These are phyloP conservation scores for Nestor notabilis DNA, from an alignment of 2,113 vertebrate genomes.

Conservation along the genomic window DNA sequence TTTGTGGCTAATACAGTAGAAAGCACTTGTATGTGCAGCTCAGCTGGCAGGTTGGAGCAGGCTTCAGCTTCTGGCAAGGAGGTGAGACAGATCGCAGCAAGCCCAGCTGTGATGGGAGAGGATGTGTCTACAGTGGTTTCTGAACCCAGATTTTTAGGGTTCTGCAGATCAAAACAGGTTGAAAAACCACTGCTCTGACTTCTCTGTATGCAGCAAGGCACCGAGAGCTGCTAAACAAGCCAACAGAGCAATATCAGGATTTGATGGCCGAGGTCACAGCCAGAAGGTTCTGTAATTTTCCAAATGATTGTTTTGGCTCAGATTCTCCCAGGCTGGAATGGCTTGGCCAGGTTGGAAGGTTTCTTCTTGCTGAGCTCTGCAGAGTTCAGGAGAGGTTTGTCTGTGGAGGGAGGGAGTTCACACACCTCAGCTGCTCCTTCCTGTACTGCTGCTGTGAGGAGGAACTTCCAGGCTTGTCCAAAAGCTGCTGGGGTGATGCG, in stretches of 20 bases:
- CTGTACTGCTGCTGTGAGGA: background rate
- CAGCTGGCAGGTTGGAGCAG: background rate
- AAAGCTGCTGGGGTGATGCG: background rate
- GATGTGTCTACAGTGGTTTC: background rate
- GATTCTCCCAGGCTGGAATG: conserved; percentile 7
- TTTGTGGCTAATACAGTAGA: background rate
- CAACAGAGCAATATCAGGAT: background rate
- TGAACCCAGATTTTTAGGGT: background rate
- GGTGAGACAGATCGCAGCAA: conserved; percentile 54
- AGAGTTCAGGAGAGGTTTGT: background rate
- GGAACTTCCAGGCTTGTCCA: background rate
- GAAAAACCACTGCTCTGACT: background rate
- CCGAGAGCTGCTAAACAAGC: background rate
- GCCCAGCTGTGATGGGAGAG: conserved; percentile 47
- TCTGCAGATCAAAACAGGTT: background rate
- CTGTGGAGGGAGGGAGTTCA: background rate
- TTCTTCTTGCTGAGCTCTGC: background rate
- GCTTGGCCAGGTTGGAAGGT: background rate
- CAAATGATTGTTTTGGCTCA: conserved; percentile 27
- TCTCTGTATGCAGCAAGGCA: background rate
- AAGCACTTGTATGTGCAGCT: conserved; percentile 15
- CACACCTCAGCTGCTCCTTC: background rate
- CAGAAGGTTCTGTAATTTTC: conserved; percentile 43
- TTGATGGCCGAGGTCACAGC: background rate
- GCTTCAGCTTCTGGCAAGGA: conserved; percentile 24